These are phyloP conservation scores for Toxotes chatareus DNA, from an alignment of 2,113 vertebrate species.

Conservation along the genomic window DNA sequence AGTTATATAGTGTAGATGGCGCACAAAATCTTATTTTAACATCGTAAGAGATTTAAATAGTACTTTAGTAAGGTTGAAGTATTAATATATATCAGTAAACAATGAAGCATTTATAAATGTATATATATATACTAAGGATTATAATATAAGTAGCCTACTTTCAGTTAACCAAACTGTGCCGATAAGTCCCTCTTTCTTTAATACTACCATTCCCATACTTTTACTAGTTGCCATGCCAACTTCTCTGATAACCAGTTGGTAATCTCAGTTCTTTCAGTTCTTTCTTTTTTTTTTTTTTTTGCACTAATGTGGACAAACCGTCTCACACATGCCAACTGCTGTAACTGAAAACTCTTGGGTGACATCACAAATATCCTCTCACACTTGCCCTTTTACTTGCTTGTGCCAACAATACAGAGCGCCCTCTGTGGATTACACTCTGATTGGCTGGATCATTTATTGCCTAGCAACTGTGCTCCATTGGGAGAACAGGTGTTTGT, in stretches of 20 bases:
- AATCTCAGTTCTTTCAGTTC: constrained; percentile 34
- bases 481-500: constrained; percentile 64
- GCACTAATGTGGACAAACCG: constrained; percentile 44
- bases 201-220: constrained; percentile 69
- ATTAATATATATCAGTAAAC: not conserved
- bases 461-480: constrained; percentile 50
- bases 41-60: not conserved
- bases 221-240: constrained; percentile 69
- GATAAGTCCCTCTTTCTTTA: constrained; percentile 51
- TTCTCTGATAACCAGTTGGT: constrained; percentile 57
- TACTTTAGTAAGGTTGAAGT: not conserved
- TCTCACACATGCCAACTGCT: constrained; percentile 45
- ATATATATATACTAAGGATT: not conserved
- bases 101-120: not conserved
- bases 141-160: constrained; percentile 23
- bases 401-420: not conserved
- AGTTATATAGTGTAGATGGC: not conserved
- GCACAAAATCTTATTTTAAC: not conserved
- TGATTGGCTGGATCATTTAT: constrained; percentile 60
- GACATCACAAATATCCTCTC: constrained; percentile 5
- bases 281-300: constrained; percentile 42
- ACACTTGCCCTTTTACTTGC: constrained; percentile 13
- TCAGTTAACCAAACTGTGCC: constrained; percentile 39
- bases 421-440: constrained; percentile 18
- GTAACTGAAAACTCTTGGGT: constrained; percentile 17